A percentile compares a stretch with the other conserved stretches of the same genome.
These are phyloP conservation scores for Dascillus cervinus DNA, from an alignment of 2,888 invertebrate genomes.

Conservation along the genomic window DNA sequence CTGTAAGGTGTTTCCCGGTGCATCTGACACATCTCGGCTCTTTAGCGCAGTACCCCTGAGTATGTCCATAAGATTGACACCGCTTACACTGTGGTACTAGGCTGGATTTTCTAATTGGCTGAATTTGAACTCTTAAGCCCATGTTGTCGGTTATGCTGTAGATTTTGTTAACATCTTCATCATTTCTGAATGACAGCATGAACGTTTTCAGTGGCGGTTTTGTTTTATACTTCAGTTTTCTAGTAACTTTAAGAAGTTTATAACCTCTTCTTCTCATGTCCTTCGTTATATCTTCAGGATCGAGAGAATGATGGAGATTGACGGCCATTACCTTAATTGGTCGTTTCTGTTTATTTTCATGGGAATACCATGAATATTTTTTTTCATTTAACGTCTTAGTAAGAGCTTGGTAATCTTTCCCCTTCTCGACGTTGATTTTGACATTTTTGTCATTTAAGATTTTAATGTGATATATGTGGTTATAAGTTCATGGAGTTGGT, in stretches of 20 bases:
- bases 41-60: conserved; percentile 10
- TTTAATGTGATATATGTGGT: too few relatives aligned
- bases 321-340: too few relatives aligned
- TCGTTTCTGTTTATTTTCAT: too few relatives aligned
- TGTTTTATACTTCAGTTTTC: too few relatives aligned
- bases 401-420: conserved; percentile 1
- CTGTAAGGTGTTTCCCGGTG: too few relatives aligned
- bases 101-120: conserved; percentile 5
- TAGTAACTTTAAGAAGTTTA: too few relatives aligned
- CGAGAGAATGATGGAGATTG: too few relatives aligned
- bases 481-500: conserved; percentile 1
- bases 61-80: conserved; percentile 12
- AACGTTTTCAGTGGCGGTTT: too few relatives aligned
- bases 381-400: conserved; percentile 1
- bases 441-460: too few relatives aligned
- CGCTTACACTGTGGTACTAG: conserved; percentile 10
- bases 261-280: too few relatives aligned
- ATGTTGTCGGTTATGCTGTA: conserved; percentile 5
- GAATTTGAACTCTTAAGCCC: conserved; percentile 5
- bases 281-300: too few relatives aligned
- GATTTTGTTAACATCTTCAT: conserved; percentile 9
- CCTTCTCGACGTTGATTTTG: conserved; percentile 1
- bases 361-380: conserved; percentile 3
- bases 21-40: conserved; percentile 11
- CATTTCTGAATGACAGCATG: too few relatives aligned